phyloP scores from a whole-genome alignment of 2,797 vertebrate genomes.

The Dipus sagitta region DNA sequence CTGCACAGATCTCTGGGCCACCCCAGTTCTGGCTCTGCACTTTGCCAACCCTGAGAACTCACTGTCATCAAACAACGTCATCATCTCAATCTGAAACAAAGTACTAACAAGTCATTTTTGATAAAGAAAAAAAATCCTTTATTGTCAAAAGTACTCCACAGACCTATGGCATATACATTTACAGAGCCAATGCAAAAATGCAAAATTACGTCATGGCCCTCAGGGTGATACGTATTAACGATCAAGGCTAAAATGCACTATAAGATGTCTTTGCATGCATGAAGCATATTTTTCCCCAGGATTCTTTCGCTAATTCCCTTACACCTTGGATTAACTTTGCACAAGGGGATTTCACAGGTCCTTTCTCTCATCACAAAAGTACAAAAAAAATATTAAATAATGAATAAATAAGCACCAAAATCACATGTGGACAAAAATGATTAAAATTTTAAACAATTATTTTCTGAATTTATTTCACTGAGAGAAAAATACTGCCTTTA shows the following conservation, averaged over 20 bases:
- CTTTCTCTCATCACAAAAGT: background rate
- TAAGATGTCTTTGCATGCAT: slow-evolving; percentile 15
- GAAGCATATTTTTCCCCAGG: background rate
- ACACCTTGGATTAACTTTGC: slow-evolving; percentile 53
- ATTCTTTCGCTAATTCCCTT: slow-evolving; percentile 31
- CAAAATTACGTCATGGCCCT: slow-evolving; percentile 31
- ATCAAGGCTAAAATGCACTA: slow-evolving; percentile 11
- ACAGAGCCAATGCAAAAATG: slow-evolving; percentile 27
- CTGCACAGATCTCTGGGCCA: background rate
- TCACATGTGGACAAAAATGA: background rate
- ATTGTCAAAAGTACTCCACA: background rate
- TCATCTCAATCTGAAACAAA: background rate
- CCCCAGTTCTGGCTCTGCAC: background rate
- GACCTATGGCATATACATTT: background rate
- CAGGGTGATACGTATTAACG: slow-evolving; percentile 13
- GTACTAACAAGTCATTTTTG: background rate
- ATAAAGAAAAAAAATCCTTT: background rate
- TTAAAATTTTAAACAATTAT: slow-evolving; percentile 40
- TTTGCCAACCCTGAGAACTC: slow-evolving; percentile 8
- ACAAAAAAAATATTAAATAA: background rate
- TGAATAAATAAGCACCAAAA: background rate
- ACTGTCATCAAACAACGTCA: background rate
- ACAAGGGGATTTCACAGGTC: background rate
- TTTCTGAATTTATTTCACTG: slow-evolving; percentile 32
- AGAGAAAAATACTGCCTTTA: slow-evolving; percentile 47